Percentiles rank a stretch among this genome's conserved stretches.
These are phyloP conservation scores for Gymnarchus niloticus DNA, from an alignment of 2,113 vertebrate species.

Conservation along the genomic window DNA sequence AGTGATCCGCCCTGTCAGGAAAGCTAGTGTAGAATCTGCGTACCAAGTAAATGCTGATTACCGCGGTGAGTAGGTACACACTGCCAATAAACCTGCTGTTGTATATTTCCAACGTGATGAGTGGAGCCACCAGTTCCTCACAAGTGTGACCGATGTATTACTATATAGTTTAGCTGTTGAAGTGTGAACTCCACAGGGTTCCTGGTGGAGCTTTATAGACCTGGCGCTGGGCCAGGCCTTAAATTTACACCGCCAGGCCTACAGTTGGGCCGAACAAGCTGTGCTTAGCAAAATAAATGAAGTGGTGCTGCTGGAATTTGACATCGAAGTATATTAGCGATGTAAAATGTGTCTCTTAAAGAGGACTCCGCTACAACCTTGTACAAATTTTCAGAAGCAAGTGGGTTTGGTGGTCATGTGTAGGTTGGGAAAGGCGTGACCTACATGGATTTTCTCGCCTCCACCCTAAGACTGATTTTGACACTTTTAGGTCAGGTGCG, in stretches of 20 bases:
- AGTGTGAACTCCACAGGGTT: slow-evolving; percentile 6
- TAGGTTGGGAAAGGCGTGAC: background rate
- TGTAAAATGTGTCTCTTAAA: background rate
- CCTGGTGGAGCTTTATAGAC: background rate
- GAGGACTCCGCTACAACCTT: background rate
- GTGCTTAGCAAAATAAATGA: slow-evolving; percentile 3
- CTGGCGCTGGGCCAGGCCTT: background rate
- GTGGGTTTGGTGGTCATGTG: background rate
- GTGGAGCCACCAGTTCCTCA: background rate
- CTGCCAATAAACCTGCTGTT: slow-evolving; percentile 3
- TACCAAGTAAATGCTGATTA: no score
- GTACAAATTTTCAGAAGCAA: background rate
- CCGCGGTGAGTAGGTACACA: background rate
- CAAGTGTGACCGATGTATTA: slow-evolving; percentile 14
- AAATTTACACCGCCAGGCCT: background rate
- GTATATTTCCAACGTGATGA: background rate
- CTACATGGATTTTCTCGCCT: background rate
- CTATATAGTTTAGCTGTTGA: slow-evolving; percentile 1
- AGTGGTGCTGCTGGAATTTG: background rate
- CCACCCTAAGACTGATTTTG: background rate
- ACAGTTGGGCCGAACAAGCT: background rate
- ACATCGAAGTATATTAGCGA: background rate
- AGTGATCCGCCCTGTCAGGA: background rate
- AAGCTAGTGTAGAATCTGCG: no score
- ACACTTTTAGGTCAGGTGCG: slow-evolving; percentile 1